Conservation (phyloP, 2,888 invertebrate species). For the Nycteola revayana region DNA sequence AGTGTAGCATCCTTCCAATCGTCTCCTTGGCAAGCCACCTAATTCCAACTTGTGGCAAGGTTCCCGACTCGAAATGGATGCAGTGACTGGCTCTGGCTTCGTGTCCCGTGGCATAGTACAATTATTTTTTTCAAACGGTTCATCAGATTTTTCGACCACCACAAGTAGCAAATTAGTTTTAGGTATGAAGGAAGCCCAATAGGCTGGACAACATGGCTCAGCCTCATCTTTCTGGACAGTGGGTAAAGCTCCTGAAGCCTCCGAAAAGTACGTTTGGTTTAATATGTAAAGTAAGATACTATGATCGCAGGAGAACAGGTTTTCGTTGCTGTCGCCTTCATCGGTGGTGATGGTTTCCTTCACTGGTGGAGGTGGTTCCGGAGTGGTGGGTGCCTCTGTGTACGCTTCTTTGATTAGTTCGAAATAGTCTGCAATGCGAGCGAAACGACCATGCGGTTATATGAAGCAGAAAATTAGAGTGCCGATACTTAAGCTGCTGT, state of each 20-base stretch:
- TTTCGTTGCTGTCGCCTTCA: slow-evolving; percentile 65
- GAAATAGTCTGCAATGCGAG: slow-evolving; percentile 46
- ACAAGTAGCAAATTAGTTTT: slow-evolving; percentile 90
- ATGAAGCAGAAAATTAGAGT: slow-evolving; percentile 59
- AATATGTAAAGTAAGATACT: slow-evolving; percentile 86
- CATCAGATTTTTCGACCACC: slow-evolving; percentile 82
- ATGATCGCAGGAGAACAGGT: slow-evolving; percentile 87
- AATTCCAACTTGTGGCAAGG: slow-evolving; percentile 90
- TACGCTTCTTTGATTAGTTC: slow-evolving; percentile 42
- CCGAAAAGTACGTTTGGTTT: slow-evolving; percentile 80
- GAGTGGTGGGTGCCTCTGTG: slow-evolving; percentile 46
- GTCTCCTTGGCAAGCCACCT: slow-evolving; percentile 85
- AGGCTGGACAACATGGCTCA: slow-evolving; percentile 67
- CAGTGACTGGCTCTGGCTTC: slow-evolving; percentile 57
- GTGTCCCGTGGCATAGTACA: slow-evolving; percentile 84
- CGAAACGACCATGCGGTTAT: slow-evolving; percentile 61
- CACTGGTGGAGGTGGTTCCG: slow-evolving; percentile 32
- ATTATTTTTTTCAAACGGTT: slow-evolving; percentile 29
- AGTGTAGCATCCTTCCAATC: slow-evolving; percentile 89
- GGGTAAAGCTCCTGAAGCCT: slow-evolving; percentile 51
- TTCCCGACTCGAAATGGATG: slow-evolving; percentile 71
- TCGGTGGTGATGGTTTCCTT: slow-evolving; percentile 47
- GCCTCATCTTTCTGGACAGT: slow-evolving; percentile 51
- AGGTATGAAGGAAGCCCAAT: slow-evolving; percentile 87
- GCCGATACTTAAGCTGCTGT: slow-evolving; percentile 22